These are phyloP conservation scores for Balaeniceps rex DNA, from an alignment of 2,113 vertebrate genomes.

Conservation along the genomic window DNA sequence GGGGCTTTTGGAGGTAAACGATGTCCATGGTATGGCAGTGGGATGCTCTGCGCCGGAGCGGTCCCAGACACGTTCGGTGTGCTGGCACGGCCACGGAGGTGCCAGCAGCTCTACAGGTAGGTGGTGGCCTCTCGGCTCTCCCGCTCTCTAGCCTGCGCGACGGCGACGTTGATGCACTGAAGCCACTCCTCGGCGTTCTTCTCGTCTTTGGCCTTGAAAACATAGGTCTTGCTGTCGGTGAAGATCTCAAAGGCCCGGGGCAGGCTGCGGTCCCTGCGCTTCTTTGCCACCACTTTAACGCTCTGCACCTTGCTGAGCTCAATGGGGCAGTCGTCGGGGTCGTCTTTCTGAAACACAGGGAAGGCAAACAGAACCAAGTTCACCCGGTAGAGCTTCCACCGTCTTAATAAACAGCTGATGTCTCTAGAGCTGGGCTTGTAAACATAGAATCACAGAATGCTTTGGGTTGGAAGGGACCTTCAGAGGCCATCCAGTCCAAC, in stretches of 20 bases:
- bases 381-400: not conserved
- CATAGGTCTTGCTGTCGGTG: conserved; percentile 87
- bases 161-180: conserved; percentile 92
- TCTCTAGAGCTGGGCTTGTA: not conserved
- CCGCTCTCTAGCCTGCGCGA: conserved; percentile 87
- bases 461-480: no score
- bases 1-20: not conserved
- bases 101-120: conserved; percentile 74
- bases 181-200: conserved; percentile 91
- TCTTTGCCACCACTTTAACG: conserved; percentile 86
- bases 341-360: conserved; percentile 84
- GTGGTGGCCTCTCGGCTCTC: conserved; percentile 90
- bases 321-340: conserved; percentile 87
- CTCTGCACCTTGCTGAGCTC: conserved; percentile 98
- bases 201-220: conserved; percentile 92
- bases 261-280: conserved; percentile 85
- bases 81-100: not conserved
- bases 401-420: not conserved
- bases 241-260: conserved; percentile 97
- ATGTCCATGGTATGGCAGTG: not conserved
- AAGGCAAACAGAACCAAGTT: not conserved
- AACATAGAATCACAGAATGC: no score
- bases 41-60: not conserved
- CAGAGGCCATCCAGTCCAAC: no score
- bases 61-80: not conserved